A percentile compares a stretch with the other conserved stretches of the same genome.
phyloP scores from a whole-genome alignment of 2,888 invertebrate species.

The Thysanoteuthis rhombus region DNA sequence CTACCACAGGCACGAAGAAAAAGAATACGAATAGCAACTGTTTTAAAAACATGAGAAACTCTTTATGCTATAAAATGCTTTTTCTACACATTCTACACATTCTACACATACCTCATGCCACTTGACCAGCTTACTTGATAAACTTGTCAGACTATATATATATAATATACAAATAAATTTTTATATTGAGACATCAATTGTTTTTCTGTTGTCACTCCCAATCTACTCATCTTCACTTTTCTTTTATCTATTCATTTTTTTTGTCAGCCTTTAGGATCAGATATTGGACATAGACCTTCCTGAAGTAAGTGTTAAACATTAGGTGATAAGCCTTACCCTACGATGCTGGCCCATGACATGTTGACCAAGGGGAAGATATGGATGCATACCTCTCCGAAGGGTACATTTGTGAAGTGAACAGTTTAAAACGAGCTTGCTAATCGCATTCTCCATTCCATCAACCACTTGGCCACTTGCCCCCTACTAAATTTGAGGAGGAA shows the following conservation, averaged over 20 bases:
- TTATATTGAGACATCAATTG: constrained; percentile 24
- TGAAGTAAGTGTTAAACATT: too few species aligned
- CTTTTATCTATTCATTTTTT: neutral
- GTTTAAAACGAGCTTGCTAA: too few species aligned
- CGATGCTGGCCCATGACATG: too few species aligned
- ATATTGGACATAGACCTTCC: too few species aligned
- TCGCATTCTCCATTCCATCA: too few species aligned
- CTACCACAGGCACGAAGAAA: neutral
- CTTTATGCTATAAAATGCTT: neutral
- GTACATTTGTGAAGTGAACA: too few species aligned
- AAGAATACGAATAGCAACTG: neutral
- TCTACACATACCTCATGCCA: constrained; percentile 20
- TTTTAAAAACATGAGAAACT: neutral
- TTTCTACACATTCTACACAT: neutral
- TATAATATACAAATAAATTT: constrained; percentile 29
- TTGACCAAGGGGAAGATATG: too few species aligned
- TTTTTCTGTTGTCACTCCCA: neutral
- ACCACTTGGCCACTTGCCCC: neutral
- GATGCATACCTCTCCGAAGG: too few species aligned
- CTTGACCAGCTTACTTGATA: constrained; percentile 24
- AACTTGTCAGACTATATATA: constrained; percentile 26
- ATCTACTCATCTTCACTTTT: neutral
- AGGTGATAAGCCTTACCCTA: too few species aligned
- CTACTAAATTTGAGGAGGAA: neutral
- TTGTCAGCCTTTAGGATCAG: too few species aligned